Conservation (phyloP, 1,140 invertebrate genomes). For the Kradibia gibbosae region DNA sequence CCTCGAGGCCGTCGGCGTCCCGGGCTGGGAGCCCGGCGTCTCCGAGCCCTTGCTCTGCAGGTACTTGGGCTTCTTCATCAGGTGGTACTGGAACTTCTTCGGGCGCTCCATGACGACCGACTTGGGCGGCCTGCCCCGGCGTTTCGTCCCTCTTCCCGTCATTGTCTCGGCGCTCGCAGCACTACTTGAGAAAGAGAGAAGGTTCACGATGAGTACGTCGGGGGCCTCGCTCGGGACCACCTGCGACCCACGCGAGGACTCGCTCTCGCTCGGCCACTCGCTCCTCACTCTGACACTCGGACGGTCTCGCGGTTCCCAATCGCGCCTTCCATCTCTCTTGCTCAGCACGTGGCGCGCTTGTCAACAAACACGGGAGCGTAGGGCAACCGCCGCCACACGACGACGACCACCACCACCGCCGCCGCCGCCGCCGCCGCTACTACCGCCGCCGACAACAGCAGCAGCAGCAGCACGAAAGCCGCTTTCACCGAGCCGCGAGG, state of each 20-base stretch:
- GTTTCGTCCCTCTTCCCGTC: conserved; percentile 85
- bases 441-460: conserved; percentile 49
- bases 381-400: no score
- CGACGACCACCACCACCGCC: conserved; percentile 70
- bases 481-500: conserved; percentile 73
- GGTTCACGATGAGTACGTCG: neutral
- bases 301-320: conserved; percentile 45
- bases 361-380: conserved; percentile 79
- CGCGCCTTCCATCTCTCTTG: conserved; percentile 47
- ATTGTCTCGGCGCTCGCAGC: conserved; percentile 71
- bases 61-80: conserved; percentile 94
- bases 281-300: conserved; percentile 44
- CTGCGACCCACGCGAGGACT: neutral
- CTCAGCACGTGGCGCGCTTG: conserved; percentile 68
- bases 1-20: conserved; percentile 84
- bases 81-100: conserved; percentile 88
- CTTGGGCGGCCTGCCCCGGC: conserved; percentile 90
- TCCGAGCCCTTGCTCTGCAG: conserved; percentile 80
- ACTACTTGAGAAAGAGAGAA: conserved; percentile 51
- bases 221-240: no score
- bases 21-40: conserved; percentile 77
- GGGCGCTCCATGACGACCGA: conserved; percentile 86
- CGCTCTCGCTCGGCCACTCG: neutral
- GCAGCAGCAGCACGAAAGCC: conserved; percentile 54
- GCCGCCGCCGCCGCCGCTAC: conserved; percentile 61